Evolutionary conservation across 92 coral and sea anemone species (phyloP), one percentile per base, ranked within the genome.

Genomic region (Epizoanthus fatuus): DNA sequence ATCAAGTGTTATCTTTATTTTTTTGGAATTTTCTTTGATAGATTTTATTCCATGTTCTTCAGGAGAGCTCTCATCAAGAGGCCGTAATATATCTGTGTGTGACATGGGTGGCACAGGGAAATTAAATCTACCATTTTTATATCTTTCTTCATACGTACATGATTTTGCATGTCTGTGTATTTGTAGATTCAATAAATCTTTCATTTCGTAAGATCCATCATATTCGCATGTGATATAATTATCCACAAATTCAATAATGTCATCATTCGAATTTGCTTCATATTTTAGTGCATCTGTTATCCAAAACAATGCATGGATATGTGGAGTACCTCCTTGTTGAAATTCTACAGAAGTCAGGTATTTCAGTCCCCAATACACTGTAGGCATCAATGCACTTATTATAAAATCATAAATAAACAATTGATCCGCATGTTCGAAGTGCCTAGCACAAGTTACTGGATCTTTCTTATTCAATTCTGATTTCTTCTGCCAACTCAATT

Each of bases 251-350:
- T 29, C 35, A 22, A 22, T 22, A 29, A 29, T 29, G 35, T 29
- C 35, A 29, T 29, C 1, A 29, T 29, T 29, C 35, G 35, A 29
- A 0, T 29, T 29, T 29, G 0, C 35, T 29, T 29, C 35, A 29
- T 29, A 29, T 2, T 29, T 29, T 29, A 29, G 35, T 29, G 2
- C 1, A 29, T 29, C 35, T 29, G 35, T 29, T 29, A 29, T 29
- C 35, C 35, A 29, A 29, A 29, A 29, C 35, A 2, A 29, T 29
- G 35, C 35, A 29, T 29, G 35, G 1, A 29, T 29, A 29, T 89
- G 1, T 29, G 35, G 95, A 22, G 93, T 91, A 49, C 93, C 91
- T 59, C 93, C 67, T 85, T 92, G 95, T 68, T 88, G 95, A 85
- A 91, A 81, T 66, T 89, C 95, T 53, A 84, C 90, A 92, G 78